Conservation (phyloP, 1,140 invertebrate species). For the Drosophila santomea region DNA sequence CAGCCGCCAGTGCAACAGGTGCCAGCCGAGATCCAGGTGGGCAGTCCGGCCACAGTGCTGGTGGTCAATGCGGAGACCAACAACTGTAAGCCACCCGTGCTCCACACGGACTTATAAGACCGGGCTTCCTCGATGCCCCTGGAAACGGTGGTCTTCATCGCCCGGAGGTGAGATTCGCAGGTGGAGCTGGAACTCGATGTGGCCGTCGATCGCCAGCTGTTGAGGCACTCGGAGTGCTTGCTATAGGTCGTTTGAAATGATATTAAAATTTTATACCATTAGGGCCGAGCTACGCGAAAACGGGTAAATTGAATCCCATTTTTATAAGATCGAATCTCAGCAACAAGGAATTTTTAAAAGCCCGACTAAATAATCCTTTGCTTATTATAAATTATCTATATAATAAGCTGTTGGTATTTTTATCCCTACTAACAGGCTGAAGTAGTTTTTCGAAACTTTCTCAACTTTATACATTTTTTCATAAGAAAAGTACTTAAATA, state of each 20-base stretch:
- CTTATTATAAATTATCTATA: neutral
- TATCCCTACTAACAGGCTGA: neutral
- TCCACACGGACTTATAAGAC: conserved; percentile 84
- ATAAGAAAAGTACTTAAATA: too few species aligned
- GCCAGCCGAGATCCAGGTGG: conserved; percentile 8
- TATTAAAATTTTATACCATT: conserved; percentile 59
- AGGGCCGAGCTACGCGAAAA: conserved; percentile 3
- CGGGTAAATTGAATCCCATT: neutral
- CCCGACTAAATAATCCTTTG: too few species aligned
- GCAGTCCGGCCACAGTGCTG: conserved; percentile 37
- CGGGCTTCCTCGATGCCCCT: conserved; percentile 56
- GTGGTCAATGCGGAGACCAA: conserved; percentile 65
- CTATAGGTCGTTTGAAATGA: conserved; percentile 36
- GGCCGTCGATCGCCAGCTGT: conserved; percentile 33
- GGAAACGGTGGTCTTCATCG: conserved; percentile 75
- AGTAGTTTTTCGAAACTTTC: neutral
- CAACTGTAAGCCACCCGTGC: conserved; percentile 71
- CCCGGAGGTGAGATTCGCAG: conserved; percentile 59
- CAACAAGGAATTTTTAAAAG: neutral
- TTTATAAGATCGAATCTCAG: conserved; percentile 11
- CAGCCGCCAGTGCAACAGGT: conserved; percentile 38
- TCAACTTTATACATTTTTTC: too few species aligned
- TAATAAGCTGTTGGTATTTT: neutral
- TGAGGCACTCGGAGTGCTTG: conserved; percentile 49
- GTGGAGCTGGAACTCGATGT: conserved; percentile 24